Base-by-base conservation (phyloP, 92 coral and sea anemone genomes). In the Porites cylindrica region DNA sequence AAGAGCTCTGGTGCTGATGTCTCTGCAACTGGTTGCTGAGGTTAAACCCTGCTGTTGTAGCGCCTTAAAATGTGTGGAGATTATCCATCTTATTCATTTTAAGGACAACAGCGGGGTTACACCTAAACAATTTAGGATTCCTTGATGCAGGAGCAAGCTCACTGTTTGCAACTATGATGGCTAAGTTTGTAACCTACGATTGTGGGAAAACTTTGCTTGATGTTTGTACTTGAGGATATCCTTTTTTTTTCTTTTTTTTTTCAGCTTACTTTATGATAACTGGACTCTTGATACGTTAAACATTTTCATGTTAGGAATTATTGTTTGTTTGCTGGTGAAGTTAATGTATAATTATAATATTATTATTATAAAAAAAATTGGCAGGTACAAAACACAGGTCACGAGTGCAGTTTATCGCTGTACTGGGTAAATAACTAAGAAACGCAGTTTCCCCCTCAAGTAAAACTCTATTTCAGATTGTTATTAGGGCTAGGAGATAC, bases 1-100 rank as follows among this genome's bases (percentile, higher is more conserved):
- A 97, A 97, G 86, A 51, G 97, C 17, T 97, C 99, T 14, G 99
- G 99, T 43, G 84, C 51, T 17, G 94, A 91, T 81, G 92, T 91
- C 47, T 71, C 92, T 3, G 88, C 95, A 8, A 65, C 91, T 21
- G 99, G 99, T 11, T 97, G 99, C 99, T 97, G 99, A 97, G 99
- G 99, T 97, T 97, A 97, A 76, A 38, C 97, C 99, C 99, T 97
- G 95, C 98, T 95, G 99, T 92, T 82, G 85, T 66, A 11, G 26
- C 75, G 71, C 68, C 43, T 72, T 76, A 80, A 87, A 81, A 80
- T 81, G 58, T n/a, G 13, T 17, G 21, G 87, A 60, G 72, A 54
- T 6, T 62, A 6, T 24, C 10, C 59, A 16, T 61, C 72, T 72
- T 66, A 21, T 43, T 85, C 78, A 82, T 87, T 81, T 82, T 86